These are phyloP conservation scores for Oophaga sylvatica DNA, from an alignment of 2,797 vertebrate genomes.

Conservation along the genomic window DNA sequence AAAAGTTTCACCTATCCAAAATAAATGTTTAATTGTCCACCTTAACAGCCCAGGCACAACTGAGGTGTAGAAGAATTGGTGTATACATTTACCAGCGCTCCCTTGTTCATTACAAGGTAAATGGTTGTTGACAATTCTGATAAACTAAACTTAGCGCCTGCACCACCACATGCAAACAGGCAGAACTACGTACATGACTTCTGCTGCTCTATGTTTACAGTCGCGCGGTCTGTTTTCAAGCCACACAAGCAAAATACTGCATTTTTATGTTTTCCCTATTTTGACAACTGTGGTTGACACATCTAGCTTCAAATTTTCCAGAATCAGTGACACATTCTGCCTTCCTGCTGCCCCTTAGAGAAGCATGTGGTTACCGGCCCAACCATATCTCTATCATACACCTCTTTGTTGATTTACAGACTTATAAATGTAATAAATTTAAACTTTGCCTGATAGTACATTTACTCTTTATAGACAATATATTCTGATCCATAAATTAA, in stretches of 20 bases:
- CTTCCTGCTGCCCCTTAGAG: not conserved
- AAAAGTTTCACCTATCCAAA: not conserved
- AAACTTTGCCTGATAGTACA: not conserved
- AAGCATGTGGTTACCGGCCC: not conserved
- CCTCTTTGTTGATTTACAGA: not conserved
- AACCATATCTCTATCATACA: not conserved
- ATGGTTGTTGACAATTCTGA: constrained; percentile 41
- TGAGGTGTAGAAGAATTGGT: not conserved
- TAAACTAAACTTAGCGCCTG: constrained; percentile 36
- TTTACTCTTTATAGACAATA: too few relatives aligned
- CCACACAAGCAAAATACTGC: constrained; percentile 52
- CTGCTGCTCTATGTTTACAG: constrained; percentile 43
- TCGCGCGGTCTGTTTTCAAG: constrained; percentile 50
- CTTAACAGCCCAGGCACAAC: not conserved
- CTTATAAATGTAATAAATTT: not conserved
- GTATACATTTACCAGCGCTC: not conserved
- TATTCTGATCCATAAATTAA: too few relatives aligned
- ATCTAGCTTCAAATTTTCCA: constrained; percentile 51
- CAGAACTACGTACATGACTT: constrained; percentile 27
- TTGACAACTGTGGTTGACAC: constrained; percentile 49
- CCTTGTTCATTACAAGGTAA: constrained; percentile 27
- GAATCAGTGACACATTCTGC: constrained; percentile 18
- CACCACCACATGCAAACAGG: constrained; percentile 49
- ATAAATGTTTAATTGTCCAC: not conserved
- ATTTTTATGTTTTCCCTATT: constrained; percentile 54